Base-by-base conservation (phyloP, 2,888 invertebrate species). In the Kryphioiulus occultus region DNA sequence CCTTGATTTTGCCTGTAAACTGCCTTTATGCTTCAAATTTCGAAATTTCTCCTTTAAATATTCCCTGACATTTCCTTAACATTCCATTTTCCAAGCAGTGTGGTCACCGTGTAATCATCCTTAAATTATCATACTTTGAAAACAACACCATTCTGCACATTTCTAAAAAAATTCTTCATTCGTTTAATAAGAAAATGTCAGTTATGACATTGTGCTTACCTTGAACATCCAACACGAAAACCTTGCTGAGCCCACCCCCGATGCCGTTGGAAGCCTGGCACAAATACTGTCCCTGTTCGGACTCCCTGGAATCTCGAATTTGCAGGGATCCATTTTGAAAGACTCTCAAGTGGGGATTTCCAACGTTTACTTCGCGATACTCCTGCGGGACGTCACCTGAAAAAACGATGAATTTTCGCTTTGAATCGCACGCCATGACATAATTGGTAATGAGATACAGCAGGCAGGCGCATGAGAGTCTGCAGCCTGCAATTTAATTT, bases 181-280 rank as follows among this genome's bases (percentile, higher is more conserved):
- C 9, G 9, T 39, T 39, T 9, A 9, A 39, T 39, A 39, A 39
- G 39, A 9, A 39, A 39, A 39, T 17, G 17, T 15, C 15, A 17
- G 19, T 10, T 17, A 47, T 17, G 19, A 22, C 59, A 59, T 5
- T 59, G 59, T 3, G n/a, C 86, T 82, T 84, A 88, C 88, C 88
- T 44, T 88, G 88, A 15, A 88, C 87, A 78, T 88, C 88, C 32
- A 88, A 39, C 47, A 86, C 68, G 78, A 88, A 85, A 30, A 88
- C 88, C 78, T 88, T 88, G 59, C 88, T 88, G 19, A 88, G 85
- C 30, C 88, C 88, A 30, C 85, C 88, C 10, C 88, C 88, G 30
- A 88, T 78, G 9, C 88, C 88, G 85, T 88, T 88, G 44, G 84
- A 87, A 9, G 88, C 88, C 53, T 88, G 88, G 44, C 88, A 88